phyloP scores from a whole-genome alignment of 2,113 vertebrate genomes.

The Cheirogaleus medius region DNA sequence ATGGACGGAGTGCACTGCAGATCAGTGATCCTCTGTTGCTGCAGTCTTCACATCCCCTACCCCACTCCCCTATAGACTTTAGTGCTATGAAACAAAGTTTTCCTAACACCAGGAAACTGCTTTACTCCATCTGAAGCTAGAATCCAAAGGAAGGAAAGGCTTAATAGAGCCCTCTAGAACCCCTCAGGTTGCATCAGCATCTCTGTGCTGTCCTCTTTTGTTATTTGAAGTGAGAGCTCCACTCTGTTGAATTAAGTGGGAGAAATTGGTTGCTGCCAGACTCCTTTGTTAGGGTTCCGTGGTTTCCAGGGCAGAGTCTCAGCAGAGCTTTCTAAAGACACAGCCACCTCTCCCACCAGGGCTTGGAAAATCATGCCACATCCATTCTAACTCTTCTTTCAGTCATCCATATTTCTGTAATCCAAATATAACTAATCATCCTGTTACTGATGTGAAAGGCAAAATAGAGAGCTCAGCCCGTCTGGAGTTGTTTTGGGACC shows the following conservation, averaged over 20 bases:
- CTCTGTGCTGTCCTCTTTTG: background rate
- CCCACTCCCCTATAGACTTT: background rate
- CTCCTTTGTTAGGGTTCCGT: slow-evolving; percentile 27
- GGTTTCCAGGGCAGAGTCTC: slow-evolving; percentile 49
- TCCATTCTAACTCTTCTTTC: background rate
- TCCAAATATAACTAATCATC: background rate
- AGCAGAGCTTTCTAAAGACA: slow-evolving; percentile 58
- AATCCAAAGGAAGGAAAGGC: slow-evolving; percentile 49
- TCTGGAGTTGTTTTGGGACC: background rate
- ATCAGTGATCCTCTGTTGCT: background rate
- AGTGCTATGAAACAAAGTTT: slow-evolving; percentile 51
- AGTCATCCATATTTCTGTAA: background rate
- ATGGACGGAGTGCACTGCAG: background rate
- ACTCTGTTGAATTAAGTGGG: background rate
- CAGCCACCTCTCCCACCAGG: background rate
- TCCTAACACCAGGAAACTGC: slow-evolving; percentile 45
- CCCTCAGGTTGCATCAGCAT: too few species aligned
- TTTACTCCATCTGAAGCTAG: slow-evolving; percentile 57
- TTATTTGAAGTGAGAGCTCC: background rate
- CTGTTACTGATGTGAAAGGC: background rate
- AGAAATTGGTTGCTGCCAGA: background rate
- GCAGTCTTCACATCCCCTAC: background rate
- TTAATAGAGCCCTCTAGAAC: background rate
- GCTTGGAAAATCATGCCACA: slow-evolving; percentile 34
- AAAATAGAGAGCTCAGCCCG: background rate